Base-by-base conservation (phyloP, 2,888 invertebrate genomes). In the Phanerotoma sp. region DNA sequence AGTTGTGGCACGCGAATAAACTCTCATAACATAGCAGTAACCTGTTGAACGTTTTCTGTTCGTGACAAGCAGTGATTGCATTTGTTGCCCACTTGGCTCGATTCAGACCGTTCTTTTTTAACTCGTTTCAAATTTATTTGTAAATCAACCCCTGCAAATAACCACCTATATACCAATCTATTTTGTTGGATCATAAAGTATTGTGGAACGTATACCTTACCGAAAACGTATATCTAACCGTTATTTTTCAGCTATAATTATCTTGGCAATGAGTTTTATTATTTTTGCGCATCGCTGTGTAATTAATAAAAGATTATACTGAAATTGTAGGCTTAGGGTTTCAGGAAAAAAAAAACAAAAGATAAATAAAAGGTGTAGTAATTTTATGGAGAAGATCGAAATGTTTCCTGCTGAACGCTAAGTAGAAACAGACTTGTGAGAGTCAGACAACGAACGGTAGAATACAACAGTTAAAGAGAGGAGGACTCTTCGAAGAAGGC, bases 61-160 rank as follows among this genome's bases (percentile, higher is more conserved):
- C 75, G 75, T 75, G 74, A 75, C 73, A 71, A 74, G 68, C 67
- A 65, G 72, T 71, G 72, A 74, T 75, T 73, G 72, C 71, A 68
- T 71, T 72, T 72, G 67, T 66, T 72, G 67, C 63, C 66, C 60
- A 64, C 62, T 69, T 62, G 63, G 64, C 66, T 56, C 60, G 55
- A 61, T 61, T 53, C 21, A 37, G 41, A 32, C 32, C 30, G 28
- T 28, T 35, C 37, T 51, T 52, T 56, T 51, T 49, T 30, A 38
- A 33, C 55, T 62, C 58, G 53, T 63, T n/a, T 60, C 58, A 52
- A 59, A 58, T 48, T 41, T 51, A 9, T 18, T 38, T 18, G 7
- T 4, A 18, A 11, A 38, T 38, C 38, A 15, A 15, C 35, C 25
- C 25, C 25, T 9, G 25, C 25, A 3, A 25, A 25, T 25, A 25